Base-by-base conservation (phyloP, 2,113 vertebrate species). In the Daphoenositta chrysoptera region DNA sequence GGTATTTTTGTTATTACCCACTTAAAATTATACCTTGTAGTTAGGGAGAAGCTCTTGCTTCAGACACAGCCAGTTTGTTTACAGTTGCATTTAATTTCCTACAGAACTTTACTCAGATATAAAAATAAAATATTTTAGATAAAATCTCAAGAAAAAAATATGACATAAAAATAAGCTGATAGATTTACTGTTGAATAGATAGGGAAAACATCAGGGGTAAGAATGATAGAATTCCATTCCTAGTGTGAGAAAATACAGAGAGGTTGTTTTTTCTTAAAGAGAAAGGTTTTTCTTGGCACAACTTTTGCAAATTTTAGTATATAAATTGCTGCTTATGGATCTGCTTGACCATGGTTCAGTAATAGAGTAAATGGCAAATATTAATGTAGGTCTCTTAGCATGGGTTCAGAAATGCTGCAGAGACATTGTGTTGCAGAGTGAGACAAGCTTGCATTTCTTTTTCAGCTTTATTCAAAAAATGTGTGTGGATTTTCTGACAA, bases 371-470 rank as follows among this genome's bases (percentile, higher is more conserved):
- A 71, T 23, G 10, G 3, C 9, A 76, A 80, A 50, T 68, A 54
- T 53, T 45, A 37, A 48, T 0, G 0, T 15, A 64, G 12, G 6
- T 16, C 2, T 66, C 26, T 60, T 37, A 69, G 4, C 21, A 15
- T 53, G 16, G 15, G 2, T 24, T 73, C 37, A 86, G 54, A 94
- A 88, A 70, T 10, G 11, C 24, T 79, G 12, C n/a, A 61, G 60
- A 63, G 11, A 53, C 9, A 35, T n/a, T 15, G n/a, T 88, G 13
- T 23, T 31, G 3, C 27, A 39, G 37, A 56, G 6, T 40, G 4
- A 79, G 28, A 76, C 26, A 48, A 69, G 5, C 15, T 60, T 75
- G 2, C 9, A 22, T 64, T 83, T 75, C 6, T 68, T 68, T 70
- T 87, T 58, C 27, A 47, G 8, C 4, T 60, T 72, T 92, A 10